Conservation (phyloP, 1,140 invertebrate species). For the Sinella curviseta region DNA sequence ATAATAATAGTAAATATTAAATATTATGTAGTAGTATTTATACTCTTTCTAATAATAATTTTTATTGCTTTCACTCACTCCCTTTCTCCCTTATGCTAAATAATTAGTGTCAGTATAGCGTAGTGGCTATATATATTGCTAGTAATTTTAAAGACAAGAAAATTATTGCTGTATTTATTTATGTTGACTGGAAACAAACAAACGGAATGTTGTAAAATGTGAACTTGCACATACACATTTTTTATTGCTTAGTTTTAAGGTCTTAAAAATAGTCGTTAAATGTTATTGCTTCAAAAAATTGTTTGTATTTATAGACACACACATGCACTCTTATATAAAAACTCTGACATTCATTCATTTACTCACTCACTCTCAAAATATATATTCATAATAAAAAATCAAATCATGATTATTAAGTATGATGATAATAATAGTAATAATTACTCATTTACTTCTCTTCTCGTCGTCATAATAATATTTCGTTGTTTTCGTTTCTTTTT, state of each 20-base stretch:
- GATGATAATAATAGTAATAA: too few species aligned
- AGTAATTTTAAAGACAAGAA: neutral
- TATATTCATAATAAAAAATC: neutral
- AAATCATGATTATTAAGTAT: too few species aligned
- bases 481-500: neutral
- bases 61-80: too few species aligned
- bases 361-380: neutral
- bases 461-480: neutral
- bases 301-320: neutral
- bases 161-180: neutral
- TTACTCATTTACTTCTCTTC: neutral
- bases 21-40: too few species aligned
- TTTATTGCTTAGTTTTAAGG: too few species aligned
- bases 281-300: neutral
- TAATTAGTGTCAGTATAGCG: conserved; percentile 12
- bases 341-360: neutral
- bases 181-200: neutral
- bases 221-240: too few species aligned
- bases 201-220: too few species aligned
- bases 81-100: too few species aligned
- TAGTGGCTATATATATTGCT: too few species aligned
- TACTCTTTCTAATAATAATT: too few species aligned
- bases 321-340: neutral
- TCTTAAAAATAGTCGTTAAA: too few species aligned
- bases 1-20: too few species aligned